Conservation (phyloP, 2,888 invertebrate species). For the Hartigia nigra region DNA sequence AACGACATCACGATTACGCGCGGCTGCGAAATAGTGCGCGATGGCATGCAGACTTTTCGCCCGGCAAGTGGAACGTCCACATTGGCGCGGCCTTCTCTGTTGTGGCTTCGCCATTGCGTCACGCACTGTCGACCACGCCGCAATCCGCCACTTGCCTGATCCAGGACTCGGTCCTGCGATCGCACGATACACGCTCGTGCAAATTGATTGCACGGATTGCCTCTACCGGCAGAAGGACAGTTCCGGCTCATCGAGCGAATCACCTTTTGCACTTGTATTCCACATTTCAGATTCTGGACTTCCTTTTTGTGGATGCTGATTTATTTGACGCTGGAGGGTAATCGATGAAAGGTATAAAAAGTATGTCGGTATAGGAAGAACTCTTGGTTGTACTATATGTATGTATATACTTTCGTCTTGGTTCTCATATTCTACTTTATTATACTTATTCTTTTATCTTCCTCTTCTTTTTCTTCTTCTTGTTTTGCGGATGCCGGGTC, state of each 20-base stretch:
- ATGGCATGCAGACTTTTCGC: conserved; percentile 44
- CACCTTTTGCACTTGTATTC: background rate
- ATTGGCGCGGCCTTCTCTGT: conserved; percentile 52
- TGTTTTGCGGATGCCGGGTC: conserved; percentile 17
- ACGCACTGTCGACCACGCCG: conserved; percentile 56
- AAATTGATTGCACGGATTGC: conserved; percentile 46
- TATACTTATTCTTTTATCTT: background rate
- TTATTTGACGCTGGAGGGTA: background rate
- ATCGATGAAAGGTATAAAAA: background rate
- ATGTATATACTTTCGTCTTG: background rate
- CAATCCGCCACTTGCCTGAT: conserved; percentile 28
- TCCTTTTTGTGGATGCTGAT: background rate
- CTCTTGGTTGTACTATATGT: background rate
- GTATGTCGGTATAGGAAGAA: background rate
- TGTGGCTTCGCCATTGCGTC: conserved; percentile 54
- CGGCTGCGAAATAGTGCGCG: conserved; percentile 33
- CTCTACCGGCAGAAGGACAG: background rate
- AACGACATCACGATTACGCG: conserved; percentile 39
- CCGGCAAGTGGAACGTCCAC: conserved; percentile 45
- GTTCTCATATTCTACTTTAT: background rate
- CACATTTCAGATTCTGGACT: background rate
- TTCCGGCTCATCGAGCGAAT: background rate
- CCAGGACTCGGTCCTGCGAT: conserved; percentile 1
- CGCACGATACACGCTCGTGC: conserved; percentile 31
- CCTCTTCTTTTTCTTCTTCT: background rate